Evolutionary conservation across 2,797 vertebrate genomes (phyloP).

Genomic region (Mus caroli): DNA sequence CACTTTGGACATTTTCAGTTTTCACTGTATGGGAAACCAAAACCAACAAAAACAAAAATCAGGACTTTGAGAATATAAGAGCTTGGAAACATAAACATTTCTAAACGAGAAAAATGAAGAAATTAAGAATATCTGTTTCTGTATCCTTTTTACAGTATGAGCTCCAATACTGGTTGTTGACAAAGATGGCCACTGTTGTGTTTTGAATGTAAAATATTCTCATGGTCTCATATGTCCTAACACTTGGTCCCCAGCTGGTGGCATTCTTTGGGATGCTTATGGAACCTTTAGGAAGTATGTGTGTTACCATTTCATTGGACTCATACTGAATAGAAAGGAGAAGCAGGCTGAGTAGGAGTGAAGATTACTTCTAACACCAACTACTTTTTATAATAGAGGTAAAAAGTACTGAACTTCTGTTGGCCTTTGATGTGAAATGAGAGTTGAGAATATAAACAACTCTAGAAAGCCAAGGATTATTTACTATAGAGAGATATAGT

Average conservation of each 20-base stretch:
- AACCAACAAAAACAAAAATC: no score
- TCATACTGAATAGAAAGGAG: not conserved
- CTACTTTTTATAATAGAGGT: not conserved
- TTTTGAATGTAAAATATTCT: not conserved
- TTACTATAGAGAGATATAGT: not conserved
- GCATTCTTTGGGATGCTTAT: not conserved
- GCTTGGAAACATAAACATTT: not conserved
- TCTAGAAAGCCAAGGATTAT: not conserved
- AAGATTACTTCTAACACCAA: not conserved
- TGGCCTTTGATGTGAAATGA: not conserved
- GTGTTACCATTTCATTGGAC: not conserved
- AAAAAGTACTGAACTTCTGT: not conserved
- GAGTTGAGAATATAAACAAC: not conserved
- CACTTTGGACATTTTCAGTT: not conserved
- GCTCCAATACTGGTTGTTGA: not conserved
- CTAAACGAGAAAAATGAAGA: not conserved
- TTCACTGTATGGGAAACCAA: slow-evolving; percentile 18
- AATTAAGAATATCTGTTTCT: not conserved
- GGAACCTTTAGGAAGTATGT: not conserved
- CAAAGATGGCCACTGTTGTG: not conserved
- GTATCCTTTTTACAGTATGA: not conserved
- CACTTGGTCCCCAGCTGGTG: not conserved
- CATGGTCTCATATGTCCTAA: not conserved
- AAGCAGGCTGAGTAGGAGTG: not conserved
- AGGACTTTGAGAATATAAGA: not conserved